Conservation (phyloP, 35 echinoderm and acorn worm species). For the Lytechinus pictus region DNA sequence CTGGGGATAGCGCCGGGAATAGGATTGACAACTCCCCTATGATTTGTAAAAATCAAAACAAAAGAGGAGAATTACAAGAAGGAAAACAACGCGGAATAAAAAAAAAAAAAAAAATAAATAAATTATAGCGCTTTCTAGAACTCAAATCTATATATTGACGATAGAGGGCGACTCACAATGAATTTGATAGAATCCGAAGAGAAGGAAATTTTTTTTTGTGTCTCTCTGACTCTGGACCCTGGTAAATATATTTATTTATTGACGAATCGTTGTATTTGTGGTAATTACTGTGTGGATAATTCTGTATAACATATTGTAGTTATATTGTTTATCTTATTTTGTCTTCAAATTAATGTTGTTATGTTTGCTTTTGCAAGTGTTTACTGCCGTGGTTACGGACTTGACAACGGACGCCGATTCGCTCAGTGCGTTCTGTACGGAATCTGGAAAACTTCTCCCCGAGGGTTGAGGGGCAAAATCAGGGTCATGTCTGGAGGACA, state of each 20-base stretch:
- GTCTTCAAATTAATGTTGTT: not conserved
- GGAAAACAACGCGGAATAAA: too few species aligned
- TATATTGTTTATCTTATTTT: not conserved
- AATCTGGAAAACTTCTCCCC: not conserved
- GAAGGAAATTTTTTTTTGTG: not conserved
- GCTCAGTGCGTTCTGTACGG: too few species aligned
- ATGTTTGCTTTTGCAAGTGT: not conserved
- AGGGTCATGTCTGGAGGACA: not conserved
- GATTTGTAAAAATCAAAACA: too few species aligned
- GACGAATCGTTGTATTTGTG: not conserved
- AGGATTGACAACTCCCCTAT: too few species aligned
- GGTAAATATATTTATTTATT: not conserved
- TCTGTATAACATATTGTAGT: not conserved
- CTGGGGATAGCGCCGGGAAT: too few species aligned
- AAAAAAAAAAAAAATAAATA: too few species aligned
- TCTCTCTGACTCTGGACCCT: not conserved
- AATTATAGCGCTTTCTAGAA: too few species aligned
- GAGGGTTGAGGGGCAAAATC: not conserved
- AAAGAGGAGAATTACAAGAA: too few species aligned
- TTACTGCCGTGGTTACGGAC: constrained; percentile 8
- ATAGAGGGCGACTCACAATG: not conserved
- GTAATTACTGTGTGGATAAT: not conserved
- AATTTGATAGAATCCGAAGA: not conserved
- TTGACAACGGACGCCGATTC: not conserved
- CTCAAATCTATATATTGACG: not conserved